Conservation (phyloP, 2,113 vertebrate species). For the Phyllostomus hastatus region DNA sequence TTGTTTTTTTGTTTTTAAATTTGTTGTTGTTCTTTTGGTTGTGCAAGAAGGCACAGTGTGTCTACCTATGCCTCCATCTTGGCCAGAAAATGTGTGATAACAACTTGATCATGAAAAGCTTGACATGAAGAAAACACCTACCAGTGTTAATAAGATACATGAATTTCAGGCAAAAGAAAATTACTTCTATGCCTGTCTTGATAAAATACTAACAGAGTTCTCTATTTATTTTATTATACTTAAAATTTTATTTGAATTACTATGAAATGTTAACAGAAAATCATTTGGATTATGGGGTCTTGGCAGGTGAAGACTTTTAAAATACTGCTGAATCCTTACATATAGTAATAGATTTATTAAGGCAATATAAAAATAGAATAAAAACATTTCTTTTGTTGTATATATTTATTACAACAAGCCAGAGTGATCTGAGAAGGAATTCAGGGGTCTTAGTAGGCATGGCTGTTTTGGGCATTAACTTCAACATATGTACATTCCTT, state of each 20-base stretch:
- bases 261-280: constrained; percentile 44
- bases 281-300: background rate
- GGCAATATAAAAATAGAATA: background rate
- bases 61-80: no score
- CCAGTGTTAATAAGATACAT: constrained; percentile 67
- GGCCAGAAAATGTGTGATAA: constrained; percentile 31
- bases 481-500: background rate
- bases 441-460: background rate
- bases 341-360: background rate
- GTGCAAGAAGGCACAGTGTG: no score
- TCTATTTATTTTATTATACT: constrained; percentile 37
- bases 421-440: background rate
- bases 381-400: background rate
- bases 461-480: background rate
- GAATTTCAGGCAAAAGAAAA: constrained; percentile 61
- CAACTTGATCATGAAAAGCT: constrained; percentile 45
- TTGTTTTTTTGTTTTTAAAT: no score
- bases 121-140: constrained; percentile 62
- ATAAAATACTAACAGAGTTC: constrained; percentile 35
- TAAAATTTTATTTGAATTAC: constrained; percentile 40
- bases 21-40: no score
- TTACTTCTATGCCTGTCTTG: constrained; percentile 36
- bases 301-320: constrained; percentile 10
- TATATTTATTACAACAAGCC: background rate
- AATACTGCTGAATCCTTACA: constrained; percentile 40